Percentiles rank a stretch among this genome's conserved stretches.
These are phyloP conservation scores for Cynodonichthys magdalenae DNA, from an alignment of 2,797 vertebrate genomes.

Conservation along the genomic window DNA sequence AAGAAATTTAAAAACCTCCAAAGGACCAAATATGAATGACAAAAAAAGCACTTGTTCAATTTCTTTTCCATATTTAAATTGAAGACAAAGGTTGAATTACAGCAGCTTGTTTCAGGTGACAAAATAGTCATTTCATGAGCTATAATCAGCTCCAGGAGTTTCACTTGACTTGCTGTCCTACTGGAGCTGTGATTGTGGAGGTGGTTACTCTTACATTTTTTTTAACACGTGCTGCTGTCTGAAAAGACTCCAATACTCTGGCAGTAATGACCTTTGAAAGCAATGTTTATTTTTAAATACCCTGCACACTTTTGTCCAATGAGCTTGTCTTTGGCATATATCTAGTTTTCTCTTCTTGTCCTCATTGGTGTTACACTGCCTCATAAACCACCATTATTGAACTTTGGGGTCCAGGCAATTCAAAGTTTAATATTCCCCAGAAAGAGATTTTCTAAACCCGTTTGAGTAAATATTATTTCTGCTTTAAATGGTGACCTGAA, in stretches of 20 bases:
- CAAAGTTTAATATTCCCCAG: no score
- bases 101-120: not conserved
- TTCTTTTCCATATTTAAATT: no score
- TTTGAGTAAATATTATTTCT: no score
- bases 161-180: not conserved
- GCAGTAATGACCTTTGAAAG: not conserved
- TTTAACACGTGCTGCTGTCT: not conserved
- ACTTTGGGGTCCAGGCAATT: no score
- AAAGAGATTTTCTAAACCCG: no score
- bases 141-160: not conserved
- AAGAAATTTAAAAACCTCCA: no score
- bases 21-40: no score
- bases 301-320: not conserved
- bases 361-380: not conserved
- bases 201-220: not conserved
- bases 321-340: not conserved
- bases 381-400: no score
- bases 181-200: not conserved
- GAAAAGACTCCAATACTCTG: not conserved
- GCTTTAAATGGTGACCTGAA: no score
- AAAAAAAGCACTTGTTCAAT: no score
- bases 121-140: no score
- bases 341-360: not conserved
- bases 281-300: no score
- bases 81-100: not conserved